Base-by-base conservation (phyloP, 2,113 vertebrate species). In the Hirundichthys speculiger region DNA sequence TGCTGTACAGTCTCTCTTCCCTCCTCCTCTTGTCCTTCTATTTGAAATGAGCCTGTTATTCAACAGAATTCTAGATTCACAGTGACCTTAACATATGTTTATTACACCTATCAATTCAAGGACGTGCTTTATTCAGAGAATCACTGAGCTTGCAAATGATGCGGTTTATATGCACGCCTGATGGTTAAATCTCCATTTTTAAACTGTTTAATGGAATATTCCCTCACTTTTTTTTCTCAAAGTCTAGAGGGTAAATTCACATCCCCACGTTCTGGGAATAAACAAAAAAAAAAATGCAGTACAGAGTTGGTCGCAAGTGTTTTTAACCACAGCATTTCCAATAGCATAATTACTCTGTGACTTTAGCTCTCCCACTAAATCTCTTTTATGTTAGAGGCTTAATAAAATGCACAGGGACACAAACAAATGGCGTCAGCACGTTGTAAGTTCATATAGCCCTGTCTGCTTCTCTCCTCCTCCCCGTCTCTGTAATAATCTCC, bases 351-450 rank as follows among this genome's bases (percentile, higher is more conserved):
- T 82, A 87, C 71, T 73, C 41, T 55, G 71, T 69, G 82, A 91
- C 85, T 90, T 87, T 86, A 75, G 77, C 73, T 76, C 84, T 79
- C 65, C 42, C 2, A 9, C 64, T 84, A 83, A 89, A 81, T 86
- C 82, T 81, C 77, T 81, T 88, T 83, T 84, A 87, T 77, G 75
- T 84, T 79, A 13, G 66, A 69, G 73, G 80, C 80, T 88, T 90
- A 86, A 83, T 85, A 84, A 85, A 84, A 86, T 79, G 75, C 85
- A 83, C 52, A 59, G 85, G 73, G 84, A 86, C 57, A 59, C 82
- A 87, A 89, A 89, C 80, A 82, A 86, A 86, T 71, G 18, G 63
- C 46, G 82, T 90, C 89, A 88, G 83, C 88, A 84, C 78, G 69
- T 65, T 68, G 65, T 43, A 59, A 70, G 76, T 80, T 75, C 73